phyloP scores from a whole-genome alignment of 2,113 vertebrate species.

The Chauna torquata region DNA sequence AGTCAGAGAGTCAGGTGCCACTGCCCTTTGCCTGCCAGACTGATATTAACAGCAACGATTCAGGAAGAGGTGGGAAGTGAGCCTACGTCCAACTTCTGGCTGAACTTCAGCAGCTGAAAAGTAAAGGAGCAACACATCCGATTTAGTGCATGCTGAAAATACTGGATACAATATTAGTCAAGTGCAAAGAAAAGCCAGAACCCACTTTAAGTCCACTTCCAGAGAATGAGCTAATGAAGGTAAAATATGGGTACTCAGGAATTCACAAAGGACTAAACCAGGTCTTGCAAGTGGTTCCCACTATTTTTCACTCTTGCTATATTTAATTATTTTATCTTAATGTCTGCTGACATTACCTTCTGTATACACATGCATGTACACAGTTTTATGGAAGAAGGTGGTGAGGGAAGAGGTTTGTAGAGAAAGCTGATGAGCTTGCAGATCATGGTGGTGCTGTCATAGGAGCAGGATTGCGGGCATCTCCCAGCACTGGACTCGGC shows the following conservation, averaged over 20 bases:
- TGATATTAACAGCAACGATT: not conserved
- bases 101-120: not conserved
- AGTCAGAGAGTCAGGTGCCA: not conserved
- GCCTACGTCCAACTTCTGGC: not conserved
- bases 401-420: not conserved
- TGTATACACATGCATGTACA: not conserved
- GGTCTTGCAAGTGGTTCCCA: not conserved
- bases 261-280: not conserved
- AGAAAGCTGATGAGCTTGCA: not conserved
- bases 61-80: not conserved
- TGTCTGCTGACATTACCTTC: not conserved
- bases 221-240: not conserved
- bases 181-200: not conserved
- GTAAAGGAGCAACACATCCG: not conserved
- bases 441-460: fast-evolving
- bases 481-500: not conserved
- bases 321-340: not conserved
- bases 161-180: not conserved
- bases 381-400: not conserved
- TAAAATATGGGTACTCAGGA: not conserved
- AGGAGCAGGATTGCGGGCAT: not conserved
- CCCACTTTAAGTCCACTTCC: not conserved
- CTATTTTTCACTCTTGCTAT: not conserved
- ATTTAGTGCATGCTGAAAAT: not conserved
- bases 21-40: not conserved